Evolutionary conservation across 2,113 vertebrate species (phyloP).

Genomic region (Empidonax alnorum): DNA sequence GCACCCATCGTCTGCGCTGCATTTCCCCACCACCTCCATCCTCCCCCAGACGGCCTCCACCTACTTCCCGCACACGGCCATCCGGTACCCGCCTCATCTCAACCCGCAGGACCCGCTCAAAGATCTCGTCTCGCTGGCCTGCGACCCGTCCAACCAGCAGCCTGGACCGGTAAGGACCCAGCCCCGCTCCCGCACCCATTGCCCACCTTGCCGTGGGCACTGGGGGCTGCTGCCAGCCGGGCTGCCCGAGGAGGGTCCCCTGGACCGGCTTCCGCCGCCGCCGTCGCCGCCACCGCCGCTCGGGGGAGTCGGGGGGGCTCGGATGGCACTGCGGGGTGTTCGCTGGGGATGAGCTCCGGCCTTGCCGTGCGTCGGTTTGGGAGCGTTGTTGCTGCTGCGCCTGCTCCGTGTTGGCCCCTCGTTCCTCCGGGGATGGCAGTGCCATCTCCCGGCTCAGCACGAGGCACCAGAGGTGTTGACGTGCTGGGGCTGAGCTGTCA

Average conservation of each 20-base stretch:
- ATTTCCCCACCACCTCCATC: conserved; percentile 90
- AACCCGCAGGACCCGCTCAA: conserved; percentile 94
- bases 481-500: background rate
- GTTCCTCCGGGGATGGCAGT: background rate
- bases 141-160: conserved; percentile 91
- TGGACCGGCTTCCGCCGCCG: background rate
- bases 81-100: conserved; percentile 95
- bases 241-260: background rate
- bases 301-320: background rate
- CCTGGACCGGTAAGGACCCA: conserved; percentile 88
- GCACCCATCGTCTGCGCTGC: conserved; percentile 91
- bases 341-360: background rate
- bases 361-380: background rate
- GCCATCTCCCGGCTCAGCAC: background rate
- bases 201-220: background rate
- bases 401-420: background rate
- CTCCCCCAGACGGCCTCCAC: conserved; percentile 86
- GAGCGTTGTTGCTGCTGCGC: background rate
- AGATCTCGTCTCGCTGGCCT: conserved; percentile 95
- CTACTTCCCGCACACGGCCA: conserved; percentile 94
- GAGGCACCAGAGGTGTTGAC: fast-evolving
- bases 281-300: background rate
- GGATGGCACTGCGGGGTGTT: fast-evolving
- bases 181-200: background rate
- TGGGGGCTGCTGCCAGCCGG: background rate